Percentiles rank a stretch among this genome's conserved stretches.
These are phyloP conservation scores for Vulpes vulpes DNA, from an alignment of 2,113 vertebrate species.

Conservation along the genomic window DNA sequence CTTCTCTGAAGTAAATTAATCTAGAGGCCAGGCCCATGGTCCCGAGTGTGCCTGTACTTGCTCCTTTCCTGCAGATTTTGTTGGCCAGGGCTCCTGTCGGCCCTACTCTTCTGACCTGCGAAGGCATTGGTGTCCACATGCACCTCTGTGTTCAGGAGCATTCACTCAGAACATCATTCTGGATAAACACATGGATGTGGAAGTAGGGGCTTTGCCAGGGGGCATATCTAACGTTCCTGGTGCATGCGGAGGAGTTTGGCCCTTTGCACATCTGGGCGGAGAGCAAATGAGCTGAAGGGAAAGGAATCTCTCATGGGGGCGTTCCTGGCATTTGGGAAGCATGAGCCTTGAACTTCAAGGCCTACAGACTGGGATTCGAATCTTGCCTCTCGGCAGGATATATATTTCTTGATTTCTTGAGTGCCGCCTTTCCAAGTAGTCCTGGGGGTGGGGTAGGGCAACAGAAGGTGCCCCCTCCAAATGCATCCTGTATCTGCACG, in stretches of 20 bases:
- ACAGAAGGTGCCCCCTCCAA: neutral
- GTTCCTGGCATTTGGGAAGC: neutral
- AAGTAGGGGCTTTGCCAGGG: too few relatives aligned
- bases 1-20: neutral
- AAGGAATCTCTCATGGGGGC: too few relatives aligned
- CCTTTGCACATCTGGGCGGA: neutral
- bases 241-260: neutral
- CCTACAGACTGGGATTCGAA: neutral
- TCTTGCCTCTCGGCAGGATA: neutral
- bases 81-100: neutral
- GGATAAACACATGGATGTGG: too few relatives aligned
- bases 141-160: neutral
- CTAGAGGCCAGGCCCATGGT: neutral
- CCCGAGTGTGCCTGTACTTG: neutral
- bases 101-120: fast-evolving
- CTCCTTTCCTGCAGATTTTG: neutral
- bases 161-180: too few relatives aligned
- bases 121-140: neutral
- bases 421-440: neutral
- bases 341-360: neutral
- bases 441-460: neutral
- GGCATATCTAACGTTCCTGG: neutral
- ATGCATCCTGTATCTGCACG: fast-evolving
- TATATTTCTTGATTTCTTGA: neutral
- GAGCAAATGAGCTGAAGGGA: neutral